Percentiles rank a stretch among this genome's conserved stretches.
Evolutionary conservation across 2,888 invertebrate species (phyloP).

Genomic region (Fabriciana adippe): DNA sequence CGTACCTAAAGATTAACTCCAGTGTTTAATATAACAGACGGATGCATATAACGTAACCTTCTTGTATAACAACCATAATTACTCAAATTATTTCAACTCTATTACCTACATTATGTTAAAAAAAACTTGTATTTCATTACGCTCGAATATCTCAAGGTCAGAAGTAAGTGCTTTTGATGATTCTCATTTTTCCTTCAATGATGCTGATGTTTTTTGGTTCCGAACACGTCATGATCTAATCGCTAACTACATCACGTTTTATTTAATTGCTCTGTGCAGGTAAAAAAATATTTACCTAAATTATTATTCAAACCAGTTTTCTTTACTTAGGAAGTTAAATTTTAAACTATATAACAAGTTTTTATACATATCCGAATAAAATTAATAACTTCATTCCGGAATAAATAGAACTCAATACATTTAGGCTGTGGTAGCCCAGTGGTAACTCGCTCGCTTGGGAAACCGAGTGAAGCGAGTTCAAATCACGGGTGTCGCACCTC

Average conservation of each 20-base stretch:
- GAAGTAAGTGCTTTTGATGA: slow-evolving; percentile 33
- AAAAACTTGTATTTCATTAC: background rate
- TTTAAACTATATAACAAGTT: too few species aligned
- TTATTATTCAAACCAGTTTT: background rate
- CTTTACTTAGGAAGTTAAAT: too few species aligned
- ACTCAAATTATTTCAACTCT: background rate
- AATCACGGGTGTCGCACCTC: too few species aligned
- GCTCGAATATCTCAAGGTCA: slow-evolving; percentile 30
- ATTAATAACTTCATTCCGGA: too few species aligned
- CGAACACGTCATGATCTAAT: slow-evolving; percentile 16
- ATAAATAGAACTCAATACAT: too few species aligned
- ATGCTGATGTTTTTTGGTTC: slow-evolving; percentile 15
- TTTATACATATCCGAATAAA: too few species aligned
- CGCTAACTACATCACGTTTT: slow-evolving; percentile 13
- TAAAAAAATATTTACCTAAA: background rate
- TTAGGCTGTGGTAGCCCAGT: too few species aligned
- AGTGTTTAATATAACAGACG: too few species aligned
- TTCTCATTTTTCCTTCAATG: slow-evolving; percentile 19
- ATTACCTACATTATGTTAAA: background rate
- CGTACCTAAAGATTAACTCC: too few species aligned
- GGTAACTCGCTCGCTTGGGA: too few species aligned
- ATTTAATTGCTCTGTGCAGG: background rate
- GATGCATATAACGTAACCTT: too few species aligned
- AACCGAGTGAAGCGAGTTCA: too few species aligned
- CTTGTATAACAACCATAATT: background rate